Percentiles rank a stretch among this genome's conserved stretches.
Evolutionary conservation across 2,113 vertebrate genomes (phyloP).

Genomic region (Zapornia atra): DNA sequence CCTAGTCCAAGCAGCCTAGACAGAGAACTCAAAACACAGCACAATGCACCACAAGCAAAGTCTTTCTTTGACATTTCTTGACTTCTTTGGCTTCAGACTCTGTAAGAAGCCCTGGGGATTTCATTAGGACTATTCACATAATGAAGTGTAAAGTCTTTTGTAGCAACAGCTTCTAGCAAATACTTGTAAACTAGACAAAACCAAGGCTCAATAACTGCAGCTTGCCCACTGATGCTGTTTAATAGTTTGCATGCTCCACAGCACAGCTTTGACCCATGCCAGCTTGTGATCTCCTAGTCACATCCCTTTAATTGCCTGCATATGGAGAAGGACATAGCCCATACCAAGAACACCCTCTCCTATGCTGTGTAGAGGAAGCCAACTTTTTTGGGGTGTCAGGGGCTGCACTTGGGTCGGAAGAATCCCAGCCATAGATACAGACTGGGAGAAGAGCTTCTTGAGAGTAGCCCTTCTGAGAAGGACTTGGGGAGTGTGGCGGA

Average conservation of each 20-base stretch:
- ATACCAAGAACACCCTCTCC: background rate
- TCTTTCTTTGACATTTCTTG: background rate
- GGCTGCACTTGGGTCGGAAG: too few relatives aligned
- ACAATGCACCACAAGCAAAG: background rate
- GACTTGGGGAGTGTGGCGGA: too few relatives aligned
- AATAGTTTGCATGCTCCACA: background rate
- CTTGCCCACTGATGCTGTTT: background rate
- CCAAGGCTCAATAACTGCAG: background rate
- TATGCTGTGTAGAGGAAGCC: background rate
- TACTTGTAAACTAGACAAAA: background rate
- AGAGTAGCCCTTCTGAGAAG: too few relatives aligned
- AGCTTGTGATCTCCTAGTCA: background rate
- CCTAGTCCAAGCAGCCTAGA: background rate
- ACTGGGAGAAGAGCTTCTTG: too few relatives aligned
- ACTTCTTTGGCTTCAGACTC: background rate
- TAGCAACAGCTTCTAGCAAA: background rate
- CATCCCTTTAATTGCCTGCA: background rate
- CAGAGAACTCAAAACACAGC: background rate
- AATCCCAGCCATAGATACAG: too few relatives aligned
- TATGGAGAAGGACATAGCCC: background rate
- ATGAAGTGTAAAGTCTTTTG: background rate
- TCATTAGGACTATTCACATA: background rate
- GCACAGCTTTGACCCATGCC: background rate
- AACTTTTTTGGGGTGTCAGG: background rate
- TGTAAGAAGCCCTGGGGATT: background rate